These are phyloP conservation scores for Drosophila jambulina DNA, from an alignment of 1,140 invertebrate species.

Conservation along the genomic window DNA sequence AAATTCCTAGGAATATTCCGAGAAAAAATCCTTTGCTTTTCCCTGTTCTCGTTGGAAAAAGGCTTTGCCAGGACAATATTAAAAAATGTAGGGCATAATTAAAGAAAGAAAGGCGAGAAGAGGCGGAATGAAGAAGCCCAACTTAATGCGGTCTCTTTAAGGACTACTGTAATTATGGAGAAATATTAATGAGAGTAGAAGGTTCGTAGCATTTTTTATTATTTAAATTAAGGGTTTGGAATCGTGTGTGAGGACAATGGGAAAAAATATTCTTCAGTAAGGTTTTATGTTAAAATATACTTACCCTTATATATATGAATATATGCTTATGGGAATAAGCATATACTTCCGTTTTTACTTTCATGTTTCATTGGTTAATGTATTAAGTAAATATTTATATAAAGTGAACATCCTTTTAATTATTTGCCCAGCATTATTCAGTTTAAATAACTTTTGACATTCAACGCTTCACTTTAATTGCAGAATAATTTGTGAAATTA, in stretches of 20 bases:
- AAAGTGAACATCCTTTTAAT: neutral
- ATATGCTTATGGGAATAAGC: neutral
- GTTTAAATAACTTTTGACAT: slow-evolving; percentile 9
- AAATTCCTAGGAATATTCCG: slow-evolving; percentile 23
- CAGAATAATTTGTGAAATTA: slow-evolving; percentile 2
- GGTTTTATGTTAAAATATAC: neutral
- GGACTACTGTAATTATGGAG: slow-evolving; percentile 25
- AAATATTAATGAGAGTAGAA: neutral
- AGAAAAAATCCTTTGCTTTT: slow-evolving; percentile 10
- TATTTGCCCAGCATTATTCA: neutral
- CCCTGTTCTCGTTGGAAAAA: slow-evolving; percentile 1
- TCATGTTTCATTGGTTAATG: neutral
- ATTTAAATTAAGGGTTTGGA: neutral
- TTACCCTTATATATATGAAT: neutral
- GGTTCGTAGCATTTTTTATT: neutral
- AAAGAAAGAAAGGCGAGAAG: slow-evolving; percentile 26
- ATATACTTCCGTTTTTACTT: neutral
- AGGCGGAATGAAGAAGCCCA: slow-evolving; percentile 16
- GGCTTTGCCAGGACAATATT: neutral
- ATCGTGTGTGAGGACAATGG: neutral
- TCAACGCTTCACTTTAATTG: neutral
- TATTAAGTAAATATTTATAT: neutral
- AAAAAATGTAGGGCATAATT: slow-evolving; percentile 47
- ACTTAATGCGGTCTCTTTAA: slow-evolving; percentile 2
- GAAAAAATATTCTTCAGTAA: neutral